Base-by-base conservation (phyloP, 2,113 vertebrate genomes). In the Rhadina sibilatrix region DNA sequence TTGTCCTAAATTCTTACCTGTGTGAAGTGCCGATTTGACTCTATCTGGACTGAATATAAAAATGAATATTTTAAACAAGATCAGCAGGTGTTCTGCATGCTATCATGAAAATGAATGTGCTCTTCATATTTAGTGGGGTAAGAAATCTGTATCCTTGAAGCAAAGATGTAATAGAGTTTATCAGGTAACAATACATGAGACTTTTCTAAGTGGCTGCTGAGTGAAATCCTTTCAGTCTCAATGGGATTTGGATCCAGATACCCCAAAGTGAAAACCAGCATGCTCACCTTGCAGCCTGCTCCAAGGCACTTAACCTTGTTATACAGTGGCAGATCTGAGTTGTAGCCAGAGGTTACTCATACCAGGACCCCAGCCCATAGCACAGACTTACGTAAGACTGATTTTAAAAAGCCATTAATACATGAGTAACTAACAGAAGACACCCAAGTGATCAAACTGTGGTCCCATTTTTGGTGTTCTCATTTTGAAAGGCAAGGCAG, bases 361-460 rank as follows among this genome's bases (percentile, higher is more conserved):
- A 56, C 21, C 76, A 80, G 54, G 59, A 28, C 15, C 22, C 15
- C 35, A 74, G 33, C 23, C 25, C 35, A 37, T 0, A 21, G 50
- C 52, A 52, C n/a, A 69, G 22, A 47, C 19, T 38, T 33, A 37
- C 0, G 0, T 17, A 53, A 74, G 37, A 40, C 46, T 14, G 19
- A 57, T 16, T 87, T 64, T 37, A 84, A 64, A 15, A 53, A 69
- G 20, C 40, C n/a, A 49, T 18, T 6, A 6, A 69, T 54, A 50
- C 0, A 0, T n/a, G 21, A 75, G 27, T 40, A 54, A 50, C 13
- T 35, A 71, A 50, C 22, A 57, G 59, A 84, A 85, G 15, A 10
- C 49, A 81, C 20, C 7, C 42, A 56, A 65, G 72, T 11, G 19
- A 71, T 65, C 38, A 61, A 50, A 47, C 19, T 6, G 35, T 5